These are phyloP conservation scores for Trachythela sp. DNA, from an alignment of 64 coral and sea anemone species.

Conservation along the genomic window DNA sequence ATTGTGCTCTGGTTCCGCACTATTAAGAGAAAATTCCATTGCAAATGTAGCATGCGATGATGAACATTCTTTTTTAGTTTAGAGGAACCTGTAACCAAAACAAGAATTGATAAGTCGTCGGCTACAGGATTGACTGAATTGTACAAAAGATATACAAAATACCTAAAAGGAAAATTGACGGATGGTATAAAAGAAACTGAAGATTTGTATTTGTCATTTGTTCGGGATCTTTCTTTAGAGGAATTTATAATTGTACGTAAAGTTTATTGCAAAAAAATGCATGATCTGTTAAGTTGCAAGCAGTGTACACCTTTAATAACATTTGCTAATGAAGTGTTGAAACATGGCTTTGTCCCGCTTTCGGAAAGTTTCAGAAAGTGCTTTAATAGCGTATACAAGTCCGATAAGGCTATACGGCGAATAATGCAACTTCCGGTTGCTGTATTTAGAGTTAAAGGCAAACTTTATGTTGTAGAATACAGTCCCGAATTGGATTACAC, in stretches of 20 bases:
- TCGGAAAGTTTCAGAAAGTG: conserved; percentile 34
- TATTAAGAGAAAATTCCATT: not conserved
- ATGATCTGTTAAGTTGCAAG: conserved; percentile 10
- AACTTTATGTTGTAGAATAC: conserved; percentile 34
- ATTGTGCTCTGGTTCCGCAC: not conserved
- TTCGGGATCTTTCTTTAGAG: conserved; percentile 40
- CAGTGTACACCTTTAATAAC: conserved; percentile 43
- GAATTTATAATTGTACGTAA: conserved; percentile 33
- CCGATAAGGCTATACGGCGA: conserved; percentile 30
- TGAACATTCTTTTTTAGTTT: conserved; percentile 4
- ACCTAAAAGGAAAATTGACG: conserved; percentile 33
- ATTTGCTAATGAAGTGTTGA: conserved; percentile 30
- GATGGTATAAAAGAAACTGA: conserved; percentile 23
- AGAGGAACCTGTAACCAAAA: not conserved
- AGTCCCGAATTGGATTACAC: conserved; percentile 29
- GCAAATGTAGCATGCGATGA: not conserved
- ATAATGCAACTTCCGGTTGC: conserved; percentile 60
- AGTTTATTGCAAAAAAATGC: conserved; percentile 24
- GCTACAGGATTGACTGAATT: not conserved
- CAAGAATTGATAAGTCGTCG: not conserved
- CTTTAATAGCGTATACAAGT: conserved; percentile 38
- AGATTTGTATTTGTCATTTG: conserved; percentile 45
- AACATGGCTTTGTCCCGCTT: conserved; percentile 20
- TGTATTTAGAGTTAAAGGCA: conserved; percentile 49
- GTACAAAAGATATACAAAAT: conserved; percentile 26